Conservation (phyloP, 2,113 vertebrate genomes). For the Asarcornis scutulata region DNA sequence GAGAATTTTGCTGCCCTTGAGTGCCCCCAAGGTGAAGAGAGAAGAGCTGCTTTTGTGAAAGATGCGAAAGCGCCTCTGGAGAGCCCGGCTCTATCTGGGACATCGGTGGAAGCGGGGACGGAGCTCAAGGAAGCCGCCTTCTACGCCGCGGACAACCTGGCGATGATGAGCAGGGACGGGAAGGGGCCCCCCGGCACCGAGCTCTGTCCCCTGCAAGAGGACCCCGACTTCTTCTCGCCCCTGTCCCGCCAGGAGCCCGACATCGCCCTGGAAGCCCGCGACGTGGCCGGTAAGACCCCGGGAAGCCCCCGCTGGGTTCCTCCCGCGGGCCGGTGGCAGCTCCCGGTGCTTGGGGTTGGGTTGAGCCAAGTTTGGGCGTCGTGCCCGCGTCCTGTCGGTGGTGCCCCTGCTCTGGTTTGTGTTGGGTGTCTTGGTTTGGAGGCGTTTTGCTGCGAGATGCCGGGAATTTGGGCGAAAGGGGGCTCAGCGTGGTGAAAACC, state of each 20-base stretch:
- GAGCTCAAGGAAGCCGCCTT: neutral
- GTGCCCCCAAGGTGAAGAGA: slow-evolving; percentile 17
- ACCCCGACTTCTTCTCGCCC: neutral
- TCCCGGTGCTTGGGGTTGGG: fast-evolving
- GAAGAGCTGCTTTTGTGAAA: neutral
- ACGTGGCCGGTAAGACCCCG: slow-evolving; percentile 21
- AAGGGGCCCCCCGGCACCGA: neutral
- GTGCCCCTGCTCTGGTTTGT: neutral
- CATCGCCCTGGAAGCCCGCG: neutral
- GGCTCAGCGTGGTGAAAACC: fast-evolving
- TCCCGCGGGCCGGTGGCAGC: neutral
- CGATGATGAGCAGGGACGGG: neutral
- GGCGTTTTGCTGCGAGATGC: neutral
- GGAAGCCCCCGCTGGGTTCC: neutral
- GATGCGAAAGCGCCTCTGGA: slow-evolving; percentile 17
- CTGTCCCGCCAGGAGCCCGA: neutral
- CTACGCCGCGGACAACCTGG: neutral
- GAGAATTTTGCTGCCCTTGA: slow-evolving; percentile 25
- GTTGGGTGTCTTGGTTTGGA: neutral
- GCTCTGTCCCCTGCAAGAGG: neutral
- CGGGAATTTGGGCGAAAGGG: neutral
- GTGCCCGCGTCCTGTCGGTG: fast-evolving
- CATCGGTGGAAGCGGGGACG: neutral
- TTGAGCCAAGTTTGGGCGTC: no score
- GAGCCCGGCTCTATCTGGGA: neutral